Percentiles rank a stretch among this genome's conserved stretches.
Conservation (phyloP, 92 coral and sea anemone genomes). For the Epizoanthus rinbou region DNA sequence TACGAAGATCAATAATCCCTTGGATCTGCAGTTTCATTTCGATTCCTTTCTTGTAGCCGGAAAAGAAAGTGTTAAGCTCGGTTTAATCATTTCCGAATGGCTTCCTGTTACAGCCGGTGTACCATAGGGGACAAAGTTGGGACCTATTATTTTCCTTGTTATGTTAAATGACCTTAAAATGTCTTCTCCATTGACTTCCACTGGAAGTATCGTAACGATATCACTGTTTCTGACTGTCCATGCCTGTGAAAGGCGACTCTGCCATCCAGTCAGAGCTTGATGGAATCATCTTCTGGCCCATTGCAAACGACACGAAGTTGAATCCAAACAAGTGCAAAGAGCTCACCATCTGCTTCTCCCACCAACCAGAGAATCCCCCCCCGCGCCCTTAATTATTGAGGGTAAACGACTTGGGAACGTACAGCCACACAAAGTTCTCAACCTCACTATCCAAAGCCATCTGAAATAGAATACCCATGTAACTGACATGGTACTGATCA, state of each 20-base stretch:
- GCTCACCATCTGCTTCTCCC: background rate
- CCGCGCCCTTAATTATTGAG: background rate
- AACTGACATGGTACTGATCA: too few relatives aligned
- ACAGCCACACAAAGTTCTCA: background rate
- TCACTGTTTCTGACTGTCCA: conserved; percentile 11
- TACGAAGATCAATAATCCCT: conserved; percentile 9
- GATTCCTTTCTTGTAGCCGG: conserved; percentile 4
- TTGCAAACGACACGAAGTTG: conserved; percentile 7
- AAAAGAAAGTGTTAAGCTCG: conserved; percentile 1
- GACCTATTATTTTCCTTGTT: background rate
- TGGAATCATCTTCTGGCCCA: background rate
- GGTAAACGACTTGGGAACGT: background rate
- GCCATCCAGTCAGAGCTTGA: background rate
- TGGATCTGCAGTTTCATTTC: conserved; percentile 13
- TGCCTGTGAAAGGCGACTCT: conserved; percentile 1
- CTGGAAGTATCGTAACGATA: conserved; percentile 5
- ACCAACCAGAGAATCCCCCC: background rate
- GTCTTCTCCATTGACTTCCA: background rate
- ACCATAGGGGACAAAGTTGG: background rate
- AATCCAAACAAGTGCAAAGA: conserved; percentile 25
- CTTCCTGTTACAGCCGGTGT: conserved; percentile 5
- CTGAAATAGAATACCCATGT: background rate
- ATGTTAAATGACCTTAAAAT: background rate
- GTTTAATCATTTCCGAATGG: conserved; percentile 1
- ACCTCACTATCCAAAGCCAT: background rate